Evolutionary conservation across 2,113 vertebrate species (phyloP), one percentile per base, ranked within the genome.

Genomic region (Lagopus leucura): DNA sequence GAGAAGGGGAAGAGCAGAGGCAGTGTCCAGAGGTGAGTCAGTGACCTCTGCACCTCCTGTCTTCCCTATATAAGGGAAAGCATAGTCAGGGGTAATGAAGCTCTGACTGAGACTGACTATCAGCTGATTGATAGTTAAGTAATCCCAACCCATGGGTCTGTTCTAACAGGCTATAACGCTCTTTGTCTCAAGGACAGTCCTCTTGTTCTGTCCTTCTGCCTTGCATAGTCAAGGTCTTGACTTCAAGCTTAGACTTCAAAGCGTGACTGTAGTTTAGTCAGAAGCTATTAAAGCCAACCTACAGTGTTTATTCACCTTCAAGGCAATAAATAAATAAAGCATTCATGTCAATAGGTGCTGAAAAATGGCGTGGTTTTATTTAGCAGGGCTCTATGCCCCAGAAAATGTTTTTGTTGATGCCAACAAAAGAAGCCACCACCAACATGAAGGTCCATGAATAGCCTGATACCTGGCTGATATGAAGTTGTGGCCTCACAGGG

Each of bases 401-500:
- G 47, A 48, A 30, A 48, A n/a, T 11, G 20, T 38, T 60, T 27
- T 55, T 43, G 34, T 12, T 67, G n/a, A 16, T 0, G 3, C 36
- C 27, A 58, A 64, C 5, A 25, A 20, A 82, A 75, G 52, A 52
- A 55, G 42, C 11, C 48, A 50, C 32, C 1, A 2, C 32, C 1
- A 2, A 72, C 21, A 10, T 2, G 78, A 67, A 74, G 0, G 0
- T 16, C 7, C 16, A 11, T 8, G 8, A 1, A 13, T 36, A 60
- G 43, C 38, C 20, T 54, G 52, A 55, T 28, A 54, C 27, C 15
- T 54, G 15, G 52, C 15, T 58, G 45, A 10, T 60, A 34, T 13
- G n/a, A 48, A 47, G 34, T 17, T 30, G 28, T 63, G 34, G 16
- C 34, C 27, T 63, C 16, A 9, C 34, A 30, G 12, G 11, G 28